Evolutionary conservation across 2,888 invertebrate species (phyloP), one percentile per base, ranked within the genome.

Genomic region (Aplocera efformata): DNA sequence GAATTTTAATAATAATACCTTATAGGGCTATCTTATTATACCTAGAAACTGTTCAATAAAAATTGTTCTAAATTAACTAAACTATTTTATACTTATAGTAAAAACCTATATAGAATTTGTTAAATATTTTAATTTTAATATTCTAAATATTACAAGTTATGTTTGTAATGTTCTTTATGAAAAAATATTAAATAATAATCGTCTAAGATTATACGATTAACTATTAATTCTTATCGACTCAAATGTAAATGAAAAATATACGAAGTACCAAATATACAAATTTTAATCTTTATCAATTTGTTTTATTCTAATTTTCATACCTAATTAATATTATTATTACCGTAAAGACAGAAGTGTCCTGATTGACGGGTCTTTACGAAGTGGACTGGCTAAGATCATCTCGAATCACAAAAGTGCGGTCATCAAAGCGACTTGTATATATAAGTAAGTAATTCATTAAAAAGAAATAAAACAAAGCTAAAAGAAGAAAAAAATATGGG

Each of bases 241-340:
- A 76, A 77, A 73, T 84, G 85, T 88, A 86, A 86, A 85, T 82
- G 76, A 81, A 77, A 73, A 81, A 79, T 85, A 88, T 86, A 86
- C 85, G 86, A 86, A 82, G 85, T 86, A 86, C 86, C 88, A 86
- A 80, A 85, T 88, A 88, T 86, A 88, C 86, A 88, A 86, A 83
- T 85, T 86, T 85, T 83, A 86, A 86, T 88, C 86, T 86, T 86
- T 84, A 26, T 31, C 26, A 0, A 20, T 42, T 48, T 48, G 50
- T 53, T 48, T 53, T 7, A 43, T 31, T 51, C 29, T 10, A 17
- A 8, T 11, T 4, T 10, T n/a, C 13, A 17, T 17, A 3, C 13
- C 2, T 17, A 17, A n/a, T n/a, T n/a, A n/a, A n/a, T n/a, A n/a
- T n/a, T n/a, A n/a, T n/a, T n/a, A n/a, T n/a, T n/a, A n/a, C n/a